Evolutionary conservation across 2,113 vertebrate species (phyloP), one percentile per base, ranked within the genome.

Genomic region (Irena cyanogastra): DNA sequence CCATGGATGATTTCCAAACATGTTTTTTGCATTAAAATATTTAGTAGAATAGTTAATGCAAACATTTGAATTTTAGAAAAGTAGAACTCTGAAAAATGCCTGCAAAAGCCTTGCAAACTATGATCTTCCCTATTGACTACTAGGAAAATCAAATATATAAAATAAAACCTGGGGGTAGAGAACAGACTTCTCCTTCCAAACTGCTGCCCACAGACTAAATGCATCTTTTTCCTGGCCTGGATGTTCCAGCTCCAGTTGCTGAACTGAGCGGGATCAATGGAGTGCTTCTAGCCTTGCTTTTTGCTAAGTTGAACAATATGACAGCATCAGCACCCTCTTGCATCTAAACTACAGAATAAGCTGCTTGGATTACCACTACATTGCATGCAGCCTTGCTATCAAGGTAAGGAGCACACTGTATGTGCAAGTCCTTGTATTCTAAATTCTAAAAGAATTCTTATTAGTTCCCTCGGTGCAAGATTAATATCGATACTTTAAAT

Each of bases 21-120:
- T 27, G 22, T 19, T 42, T 68, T 42, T 26, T 3, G 4, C 44
- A 75, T 53, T 76, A 83, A 89, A 83, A 72, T 90, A 68, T 54
- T 94, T 84, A 91, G 61, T 61, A 61, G 66, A 94, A 63, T 16
- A 13, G 7, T 52, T 72, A 12, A 18, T n/a, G 8, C 6, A 81
- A 75, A 54, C n/a, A 66, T 72, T 81, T 56, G 41, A 44, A 82
- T 87, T 89, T 84, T 56, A 71, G 44, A 71, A 42, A 87, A 66
- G 18, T 5, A 47, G 9, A 84, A 68, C 19, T 59, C 47, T 56
- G 21, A 35, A 42, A 84, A 84, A 70, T 4, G 4, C 3, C 11
- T 70, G 14, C 6, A 75, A 78, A 91, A 85, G 3, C 16, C 14
- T 49, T 76, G 11, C 16, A 65, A 64, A 53, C 1, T 30, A 31